Percentiles rank a stretch among this genome's conserved stretches.
These are phyloP conservation scores for Thamnaconus septentrionalis DNA, from an alignment of 2,113 vertebrate species.

Conservation along the genomic window DNA sequence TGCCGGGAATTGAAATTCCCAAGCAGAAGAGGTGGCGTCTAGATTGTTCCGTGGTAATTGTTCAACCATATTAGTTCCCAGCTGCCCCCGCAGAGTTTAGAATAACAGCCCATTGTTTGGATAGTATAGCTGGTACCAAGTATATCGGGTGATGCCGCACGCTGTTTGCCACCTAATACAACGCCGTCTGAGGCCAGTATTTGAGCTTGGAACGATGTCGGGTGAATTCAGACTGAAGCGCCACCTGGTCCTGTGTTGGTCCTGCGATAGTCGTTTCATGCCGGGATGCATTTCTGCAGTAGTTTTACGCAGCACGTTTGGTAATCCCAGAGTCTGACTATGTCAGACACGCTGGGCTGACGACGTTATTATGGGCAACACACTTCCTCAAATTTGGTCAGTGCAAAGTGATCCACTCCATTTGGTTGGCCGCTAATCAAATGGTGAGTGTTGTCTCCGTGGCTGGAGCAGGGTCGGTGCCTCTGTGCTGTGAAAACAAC, in stretches of 20 bases:
- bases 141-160: background rate
- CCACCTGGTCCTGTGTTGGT: background rate
- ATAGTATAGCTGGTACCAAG: slow-evolving; percentile 2
- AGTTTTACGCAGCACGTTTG: background rate
- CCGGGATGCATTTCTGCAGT: background rate
- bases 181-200: background rate
- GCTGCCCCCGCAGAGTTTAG: slow-evolving; percentile 3
- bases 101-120: slow-evolving; percentile 17
- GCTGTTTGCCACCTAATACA: background rate
- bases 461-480: background rate
- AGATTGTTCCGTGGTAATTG: slow-evolving; percentile 41
- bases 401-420: background rate
- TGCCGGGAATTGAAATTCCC: slow-evolving; percentile 6
- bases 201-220: background rate
- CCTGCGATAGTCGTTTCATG: background rate
- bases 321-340: slow-evolving; percentile 3
- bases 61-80: slow-evolving; percentile 2
- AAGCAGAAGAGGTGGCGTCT: slow-evolving; percentile 20
- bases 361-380: background rate
- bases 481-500: no score
- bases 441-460: background rate
- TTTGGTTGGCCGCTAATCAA: background rate
- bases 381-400: background rate
- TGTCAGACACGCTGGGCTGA: slow-evolving; percentile 2
- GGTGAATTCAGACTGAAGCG: background rate